Evolutionary conservation across 2,888 invertebrate species (phyloP).

Genomic region (Euzetes globulus): DNA sequence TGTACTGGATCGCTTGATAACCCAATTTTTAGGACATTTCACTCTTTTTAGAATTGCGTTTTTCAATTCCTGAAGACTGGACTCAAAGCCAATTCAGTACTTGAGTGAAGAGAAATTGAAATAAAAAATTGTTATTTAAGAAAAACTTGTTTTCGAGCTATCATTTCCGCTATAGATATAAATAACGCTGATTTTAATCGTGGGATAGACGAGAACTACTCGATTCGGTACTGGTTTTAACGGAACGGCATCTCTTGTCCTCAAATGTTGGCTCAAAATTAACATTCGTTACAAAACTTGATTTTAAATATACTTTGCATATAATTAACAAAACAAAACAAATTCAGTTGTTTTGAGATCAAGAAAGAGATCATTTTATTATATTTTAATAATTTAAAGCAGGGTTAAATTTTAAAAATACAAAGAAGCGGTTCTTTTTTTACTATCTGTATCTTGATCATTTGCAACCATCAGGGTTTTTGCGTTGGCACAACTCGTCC

Average conservation of each 20-base stretch:
- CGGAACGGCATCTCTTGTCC: not conserved
- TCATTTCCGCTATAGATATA: slow-evolving; percentile 6
- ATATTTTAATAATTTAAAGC: no score
- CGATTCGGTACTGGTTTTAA: slow-evolving; percentile 4
- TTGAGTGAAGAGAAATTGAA: not conserved
- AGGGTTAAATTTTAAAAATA: no score
- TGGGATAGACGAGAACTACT: not conserved
- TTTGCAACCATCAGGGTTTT: no score
- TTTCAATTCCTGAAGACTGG: not conserved
- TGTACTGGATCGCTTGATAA: no score
- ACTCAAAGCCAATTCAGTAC: not conserved
- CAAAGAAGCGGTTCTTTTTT: no score
- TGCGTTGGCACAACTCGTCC: no score
- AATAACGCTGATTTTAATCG: not conserved
- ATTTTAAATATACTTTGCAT: no score
- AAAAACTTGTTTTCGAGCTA: slow-evolving; percentile 12
- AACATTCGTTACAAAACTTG: not conserved
- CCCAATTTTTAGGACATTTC: no score
- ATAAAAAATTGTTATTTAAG: not conserved
- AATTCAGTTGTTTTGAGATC: no score
- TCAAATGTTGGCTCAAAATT: not conserved
- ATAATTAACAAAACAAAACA: no score
- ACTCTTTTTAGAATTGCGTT: not conserved
- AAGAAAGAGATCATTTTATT: no score
- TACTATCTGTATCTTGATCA: no score